phyloP scores from a whole-genome alignment of 2,797 vertebrate species.

The Cygnus olor region DNA sequence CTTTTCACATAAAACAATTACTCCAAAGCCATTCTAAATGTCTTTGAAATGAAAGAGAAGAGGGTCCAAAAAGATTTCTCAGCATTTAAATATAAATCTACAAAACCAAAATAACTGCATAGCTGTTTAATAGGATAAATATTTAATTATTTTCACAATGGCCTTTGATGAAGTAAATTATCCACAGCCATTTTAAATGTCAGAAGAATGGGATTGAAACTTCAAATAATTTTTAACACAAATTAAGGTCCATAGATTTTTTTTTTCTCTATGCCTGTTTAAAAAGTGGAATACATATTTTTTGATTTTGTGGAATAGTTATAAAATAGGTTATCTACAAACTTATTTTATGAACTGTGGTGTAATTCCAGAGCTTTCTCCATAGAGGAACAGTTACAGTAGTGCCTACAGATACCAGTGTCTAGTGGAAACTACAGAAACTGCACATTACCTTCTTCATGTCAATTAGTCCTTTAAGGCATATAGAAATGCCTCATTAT shows the following conservation, averaged over 20 bases:
- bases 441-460: not conserved
- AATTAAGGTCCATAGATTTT: not conserved
- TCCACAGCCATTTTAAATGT: not conserved
- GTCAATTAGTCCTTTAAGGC: not conserved
- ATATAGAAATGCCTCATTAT: not conserved
- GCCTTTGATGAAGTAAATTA: constrained; percentile 15
- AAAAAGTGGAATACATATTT: not conserved
- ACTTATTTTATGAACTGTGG: not conserved
- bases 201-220: constrained; percentile 4
- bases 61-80: not conserved
- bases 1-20: not conserved
- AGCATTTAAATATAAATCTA: not conserved
- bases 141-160: constrained; percentile 26
- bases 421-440: not conserved
- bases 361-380: not conserved
- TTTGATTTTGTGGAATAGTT: not conserved
- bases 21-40: not conserved
- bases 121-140: constrained; percentile 24
- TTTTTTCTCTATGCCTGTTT: not conserved
- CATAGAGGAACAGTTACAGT: not conserved
- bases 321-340: not conserved
- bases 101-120: not conserved
- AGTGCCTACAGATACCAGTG: not conserved
- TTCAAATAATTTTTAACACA: not conserved
- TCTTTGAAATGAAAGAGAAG: not conserved